Base-by-base conservation (phyloP, 1,140 invertebrate genomes). In the Euglossa dilemma region DNA sequence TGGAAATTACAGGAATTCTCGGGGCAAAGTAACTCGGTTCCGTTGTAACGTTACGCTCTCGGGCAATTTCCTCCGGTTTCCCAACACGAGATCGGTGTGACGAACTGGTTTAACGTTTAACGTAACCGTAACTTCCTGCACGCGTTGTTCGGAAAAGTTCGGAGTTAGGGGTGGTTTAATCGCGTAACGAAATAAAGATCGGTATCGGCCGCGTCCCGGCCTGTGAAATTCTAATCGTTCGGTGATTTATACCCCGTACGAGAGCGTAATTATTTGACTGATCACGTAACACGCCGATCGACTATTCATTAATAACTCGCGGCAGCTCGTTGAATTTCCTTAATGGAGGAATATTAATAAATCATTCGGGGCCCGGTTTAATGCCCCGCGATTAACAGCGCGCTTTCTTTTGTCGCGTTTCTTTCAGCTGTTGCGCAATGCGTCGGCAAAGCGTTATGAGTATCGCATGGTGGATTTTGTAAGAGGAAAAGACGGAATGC, bases 101-200 rank as follows among this genome's bases (percentile, higher is more conserved):
- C 57, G 16, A 50, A 43, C 28, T 72, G 23, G 63, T 9, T 28
- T 14, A 11, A 18, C n/a, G 12, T 50, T 11, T 50, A 45, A n/a
- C 6, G 56, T 47, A 9, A 18, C n/a, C n/a, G 56, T 75, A 75
- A 81, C 75, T 75, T 66, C 28, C n/a, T 71, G n/a, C 72, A 76
- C 50, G 61, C 71, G 61, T 25, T n/a, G n/a, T n/a, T n/a, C n/a
- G n/a, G n/a, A n/a, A n/a, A n/a, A n/a, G n/a, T n/a, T n/a, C n/a
- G n/a, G n/a, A n/a, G 61, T 83, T 59, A 54, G n/a, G 28, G 52
- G 54, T 43, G 45, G n/a, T 18, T 47, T 78, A 77, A 81, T 81
- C 71, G 72, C 25, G 61, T 75, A 75, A 66, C 75, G 61, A 83
- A 83, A 70, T 67, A 75, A 69, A 69, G 54, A 76, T 83, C 67